A percentile compares a stretch with the other conserved stretches of the same genome.
Conservation (phyloP, 2,888 invertebrate species). For the Fragum fragum region DNA sequence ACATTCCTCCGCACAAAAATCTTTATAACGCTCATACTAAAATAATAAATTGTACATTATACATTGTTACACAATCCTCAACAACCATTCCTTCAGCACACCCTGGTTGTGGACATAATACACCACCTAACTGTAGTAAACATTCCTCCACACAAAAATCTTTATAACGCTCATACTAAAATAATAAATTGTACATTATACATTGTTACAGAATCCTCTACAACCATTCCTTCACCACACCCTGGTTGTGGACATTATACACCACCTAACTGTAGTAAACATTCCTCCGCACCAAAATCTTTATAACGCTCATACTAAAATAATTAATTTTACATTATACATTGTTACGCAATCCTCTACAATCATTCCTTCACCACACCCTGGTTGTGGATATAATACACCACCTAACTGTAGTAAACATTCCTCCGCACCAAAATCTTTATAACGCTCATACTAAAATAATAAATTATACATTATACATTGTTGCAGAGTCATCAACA, state of each 20-base stretch:
- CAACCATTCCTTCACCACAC: slow-evolving; percentile 93
- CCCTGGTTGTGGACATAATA: slow-evolving; percentile 94
- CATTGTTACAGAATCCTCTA: slow-evolving; percentile 88
- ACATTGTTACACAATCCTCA: too few relatives aligned
- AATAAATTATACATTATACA: too few relatives aligned
- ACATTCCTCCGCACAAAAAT: slow-evolving; percentile 94
- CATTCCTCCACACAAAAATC: slow-evolving; percentile 94
- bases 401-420: too few relatives aligned
- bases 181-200: slow-evolving; percentile 89
- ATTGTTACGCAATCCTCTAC: too few relatives aligned
- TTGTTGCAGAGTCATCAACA: too few relatives aligned
- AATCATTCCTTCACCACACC: too few relatives aligned
- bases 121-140: slow-evolving; percentile 92
- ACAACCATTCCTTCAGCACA: slow-evolving; percentile 93
- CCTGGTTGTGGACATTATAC: slow-evolving; percentile 94
- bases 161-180: slow-evolving; percentile 92
- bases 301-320: slow-evolving; percentile 92
- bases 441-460: too few relatives aligned
- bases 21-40: slow-evolving; percentile 93
- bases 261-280: slow-evolving; percentile 92
- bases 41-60: too few relatives aligned
- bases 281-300: slow-evolving; percentile 94
- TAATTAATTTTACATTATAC: not conserved
- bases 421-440: too few relatives aligned
- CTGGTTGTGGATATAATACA: too few relatives aligned